Evolutionary conservation across 2,888 invertebrate genomes (phyloP), one percentile per base, ranked within the genome.

Genomic region (Unio delphinus): DNA sequence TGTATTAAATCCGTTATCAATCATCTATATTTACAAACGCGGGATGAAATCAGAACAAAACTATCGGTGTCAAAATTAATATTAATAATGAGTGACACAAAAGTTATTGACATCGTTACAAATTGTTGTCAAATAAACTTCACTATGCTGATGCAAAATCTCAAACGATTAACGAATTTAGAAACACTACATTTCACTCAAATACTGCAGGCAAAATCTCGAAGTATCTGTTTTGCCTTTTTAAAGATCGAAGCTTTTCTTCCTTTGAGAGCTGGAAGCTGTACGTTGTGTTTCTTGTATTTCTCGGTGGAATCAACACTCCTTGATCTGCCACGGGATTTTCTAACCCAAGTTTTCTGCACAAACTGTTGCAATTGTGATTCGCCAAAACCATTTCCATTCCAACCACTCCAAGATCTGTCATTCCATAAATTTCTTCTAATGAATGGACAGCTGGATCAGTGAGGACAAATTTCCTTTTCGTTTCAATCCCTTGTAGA

Each of bases 391-490:
- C 72, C 55, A 60, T 69, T 30, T 75, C 73, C 74, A 79, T 79
- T 0, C 79, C 79, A 6, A 76, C 76, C 0, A 74, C 75, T 0
- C 79, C 79, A 0, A 75, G 67, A 60, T 79, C 79, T 2, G 79
- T 79, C 73, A 75, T 69, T 2, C 79, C 79, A 55, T 64, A 79
- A 30, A 72, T 65, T 15, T 74, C 68, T 34, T 76, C 75, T 0
- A 73, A 61, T 0, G 79, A 79, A 61, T 79, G 79, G 17, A 79
- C 74, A 18, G 76, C 70, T 4, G 79, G 79, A 58, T 79, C 79
- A 1, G 79, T 79, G 0, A 79, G 69, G 3, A 69, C 61, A 67
- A 73, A 79, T 55, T 63, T 65, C 8, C 71, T 65, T 20, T 73
- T 75, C 28, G 73, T 67, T 30, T 75, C 65, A 0, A 79, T 75